phyloP scores from a whole-genome alignment of 2,113 vertebrate genomes.

The Cricetomys ansorgei region DNA sequence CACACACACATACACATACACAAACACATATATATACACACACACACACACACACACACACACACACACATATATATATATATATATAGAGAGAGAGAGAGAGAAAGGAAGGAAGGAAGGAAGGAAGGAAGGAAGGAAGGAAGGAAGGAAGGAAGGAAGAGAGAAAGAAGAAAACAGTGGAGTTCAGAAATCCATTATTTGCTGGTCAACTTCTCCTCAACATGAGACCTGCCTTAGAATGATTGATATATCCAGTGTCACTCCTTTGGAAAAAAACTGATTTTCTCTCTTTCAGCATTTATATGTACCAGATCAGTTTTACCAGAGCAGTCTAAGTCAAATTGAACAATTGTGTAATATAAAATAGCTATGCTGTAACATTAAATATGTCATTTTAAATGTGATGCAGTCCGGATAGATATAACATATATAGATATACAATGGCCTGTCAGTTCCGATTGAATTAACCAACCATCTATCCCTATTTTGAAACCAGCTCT shows the following conservation, averaged over 20 bases:
- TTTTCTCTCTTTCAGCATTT: background rate
- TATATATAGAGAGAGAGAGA: too few relatives aligned
- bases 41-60: too few relatives aligned
- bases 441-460: background rate
- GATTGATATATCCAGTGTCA: background rate
- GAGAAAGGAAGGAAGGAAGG: too few relatives aligned
- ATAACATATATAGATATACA: background rate
- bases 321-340: background rate
- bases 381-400: background rate
- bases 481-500: background rate
- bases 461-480: background rate
- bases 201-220: background rate
- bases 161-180: background rate
- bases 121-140: too few relatives aligned
- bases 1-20: too few relatives aligned
- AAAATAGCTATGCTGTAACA: background rate
- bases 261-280: background rate
- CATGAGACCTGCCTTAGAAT: background rate
- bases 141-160: too few relatives aligned
- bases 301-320: background rate
- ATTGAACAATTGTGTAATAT: background rate
- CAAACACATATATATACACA: too few relatives aligned
- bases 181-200: background rate
- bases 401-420: background rate
- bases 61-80: too few relatives aligned